A percentile compares a stretch with the other conserved stretches of the same genome.
Evolutionary conservation across 2,113 vertebrate species (phyloP).

Genomic region (Oriolus oriolus): DNA sequence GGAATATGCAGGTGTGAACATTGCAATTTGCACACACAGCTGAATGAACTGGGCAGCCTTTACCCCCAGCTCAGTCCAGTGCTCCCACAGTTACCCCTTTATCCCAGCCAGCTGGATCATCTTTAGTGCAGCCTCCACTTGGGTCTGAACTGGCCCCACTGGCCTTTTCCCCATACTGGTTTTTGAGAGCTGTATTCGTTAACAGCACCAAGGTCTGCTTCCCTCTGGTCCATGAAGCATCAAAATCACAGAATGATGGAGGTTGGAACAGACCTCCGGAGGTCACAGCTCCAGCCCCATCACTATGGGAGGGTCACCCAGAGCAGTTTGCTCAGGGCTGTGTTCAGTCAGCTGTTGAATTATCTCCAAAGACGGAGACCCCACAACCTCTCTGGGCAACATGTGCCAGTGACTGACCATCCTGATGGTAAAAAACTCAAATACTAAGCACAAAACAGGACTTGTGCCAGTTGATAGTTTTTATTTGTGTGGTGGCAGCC

Average conservation of each 20-base stretch:
- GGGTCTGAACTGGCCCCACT: not conserved
- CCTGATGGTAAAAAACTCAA: not conserved
- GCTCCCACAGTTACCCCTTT: not conserved
- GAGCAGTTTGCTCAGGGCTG: not conserved
- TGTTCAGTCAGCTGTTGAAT: not conserved
- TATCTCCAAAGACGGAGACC: not conserved
- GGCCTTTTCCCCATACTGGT: not conserved
- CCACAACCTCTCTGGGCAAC: not conserved
- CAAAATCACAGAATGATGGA: rapidly evolving
- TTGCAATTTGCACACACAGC: not conserved
- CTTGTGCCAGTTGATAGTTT: not conserved
- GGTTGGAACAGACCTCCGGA: not conserved
- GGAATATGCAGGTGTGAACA: not conserved
- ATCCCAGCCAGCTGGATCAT: not conserved
- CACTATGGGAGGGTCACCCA: not conserved
- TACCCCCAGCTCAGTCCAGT: not conserved
- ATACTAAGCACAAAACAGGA: not conserved
- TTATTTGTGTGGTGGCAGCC: not conserved
- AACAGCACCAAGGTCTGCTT: not conserved
- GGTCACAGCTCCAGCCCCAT: not conserved
- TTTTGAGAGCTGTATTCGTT: not conserved
- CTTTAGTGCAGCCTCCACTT: not conserved
- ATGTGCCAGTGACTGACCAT: too few relatives aligned
- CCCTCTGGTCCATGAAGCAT: not conserved
- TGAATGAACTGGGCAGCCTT: not conserved